Conservation (phyloP, 2,797 vertebrate genomes). For the Pelochelys cantorii region DNA sequence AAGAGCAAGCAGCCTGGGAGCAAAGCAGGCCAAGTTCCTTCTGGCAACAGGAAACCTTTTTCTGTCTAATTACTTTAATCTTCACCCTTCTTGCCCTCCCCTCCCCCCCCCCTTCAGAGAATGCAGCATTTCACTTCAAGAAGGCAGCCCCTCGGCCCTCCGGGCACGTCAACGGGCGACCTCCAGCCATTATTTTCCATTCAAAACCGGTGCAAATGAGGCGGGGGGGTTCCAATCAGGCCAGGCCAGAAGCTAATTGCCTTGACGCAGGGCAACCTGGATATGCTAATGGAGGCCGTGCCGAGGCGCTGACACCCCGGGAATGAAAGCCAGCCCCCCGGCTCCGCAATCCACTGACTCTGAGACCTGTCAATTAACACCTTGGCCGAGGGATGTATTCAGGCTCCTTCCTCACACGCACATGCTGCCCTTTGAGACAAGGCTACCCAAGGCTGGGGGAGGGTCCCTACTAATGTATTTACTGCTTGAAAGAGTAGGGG, state of each 20-base stretch:
- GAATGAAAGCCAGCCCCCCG: constrained; percentile 48
- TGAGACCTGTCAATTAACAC: constrained; percentile 74
- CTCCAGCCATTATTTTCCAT: constrained; percentile 26
- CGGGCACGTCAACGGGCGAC: neutral
- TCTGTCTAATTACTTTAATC: constrained; percentile 35
- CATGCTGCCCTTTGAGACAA: constrained; percentile 34
- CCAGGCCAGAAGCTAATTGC: constrained; percentile 73
- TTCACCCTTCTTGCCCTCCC: neutral
- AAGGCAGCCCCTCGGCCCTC: neutral
- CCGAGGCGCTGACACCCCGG: constrained; percentile 59
- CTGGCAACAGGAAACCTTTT: constrained; percentile 24
- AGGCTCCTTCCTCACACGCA: constrained; percentile 39
- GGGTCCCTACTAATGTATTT: neutral
- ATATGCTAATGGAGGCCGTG: constrained; percentile 68
- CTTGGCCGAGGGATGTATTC: constrained; percentile 71
- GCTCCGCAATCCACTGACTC: constrained; percentile 47
- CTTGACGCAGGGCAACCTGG: constrained; percentile 65
- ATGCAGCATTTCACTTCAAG: constrained; percentile 8
- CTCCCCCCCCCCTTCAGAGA: accelerated
- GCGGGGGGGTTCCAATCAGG: constrained; percentile 45
- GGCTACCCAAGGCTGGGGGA: constrained; percentile 38
- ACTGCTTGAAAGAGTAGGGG: neutral
- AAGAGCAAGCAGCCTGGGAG: constrained; percentile 8
- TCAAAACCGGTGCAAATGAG: constrained; percentile 62
- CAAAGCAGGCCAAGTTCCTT: constrained; percentile 25